Percentiles rank a stretch among this genome's conserved stretches.
These are phyloP conservation scores for Mastacembelus armatus DNA, from an alignment of 2,797 vertebrate species.

Conservation along the genomic window DNA sequence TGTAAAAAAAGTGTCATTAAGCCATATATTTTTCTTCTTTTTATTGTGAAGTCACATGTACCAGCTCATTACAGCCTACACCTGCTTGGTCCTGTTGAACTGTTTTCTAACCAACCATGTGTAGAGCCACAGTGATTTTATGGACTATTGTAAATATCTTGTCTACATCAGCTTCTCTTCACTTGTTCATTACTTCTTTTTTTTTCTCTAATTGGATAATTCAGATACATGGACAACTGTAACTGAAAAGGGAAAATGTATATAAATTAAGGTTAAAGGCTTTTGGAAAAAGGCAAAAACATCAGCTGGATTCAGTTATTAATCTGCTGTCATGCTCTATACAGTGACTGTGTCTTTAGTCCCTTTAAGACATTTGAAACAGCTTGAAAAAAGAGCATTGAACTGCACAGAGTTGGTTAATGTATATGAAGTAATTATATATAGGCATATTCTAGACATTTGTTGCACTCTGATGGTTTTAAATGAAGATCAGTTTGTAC, in stretches of 20 bases:
- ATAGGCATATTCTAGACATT: conserved; percentile 35
- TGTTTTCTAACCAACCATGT: conserved; percentile 29
- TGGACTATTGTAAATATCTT: conserved; percentile 75
- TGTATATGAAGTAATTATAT: conserved; percentile 51
- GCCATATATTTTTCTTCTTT: conserved; percentile 73
- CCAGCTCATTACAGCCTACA: too few species aligned
- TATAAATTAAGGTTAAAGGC: conserved; percentile 18
- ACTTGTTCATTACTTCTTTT: conserved; percentile 30
- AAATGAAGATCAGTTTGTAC: conserved; percentile 8
- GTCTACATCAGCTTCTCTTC: conserved; percentile 7
- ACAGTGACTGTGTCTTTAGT: too few species aligned
- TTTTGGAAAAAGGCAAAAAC: conserved; percentile 8
- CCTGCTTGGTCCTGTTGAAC: too few species aligned
- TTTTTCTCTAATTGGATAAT: too few species aligned
- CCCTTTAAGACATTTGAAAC: conserved; percentile 4
- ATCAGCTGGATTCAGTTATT: conserved; percentile 1
- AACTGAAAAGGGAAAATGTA: conserved; percentile 35
- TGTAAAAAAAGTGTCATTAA: conserved; percentile 61
- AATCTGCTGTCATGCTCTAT: neutral
- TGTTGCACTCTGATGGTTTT: conserved; percentile 17
- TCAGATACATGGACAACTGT: too few species aligned
- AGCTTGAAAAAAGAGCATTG: conserved; percentile 5
- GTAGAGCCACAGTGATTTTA: conserved; percentile 46
- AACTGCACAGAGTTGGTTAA: conserved; percentile 55
- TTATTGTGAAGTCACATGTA: conserved; percentile 16